Conservation (phyloP, 2,888 invertebrate species). For the Microctonus brassicae region DNA sequence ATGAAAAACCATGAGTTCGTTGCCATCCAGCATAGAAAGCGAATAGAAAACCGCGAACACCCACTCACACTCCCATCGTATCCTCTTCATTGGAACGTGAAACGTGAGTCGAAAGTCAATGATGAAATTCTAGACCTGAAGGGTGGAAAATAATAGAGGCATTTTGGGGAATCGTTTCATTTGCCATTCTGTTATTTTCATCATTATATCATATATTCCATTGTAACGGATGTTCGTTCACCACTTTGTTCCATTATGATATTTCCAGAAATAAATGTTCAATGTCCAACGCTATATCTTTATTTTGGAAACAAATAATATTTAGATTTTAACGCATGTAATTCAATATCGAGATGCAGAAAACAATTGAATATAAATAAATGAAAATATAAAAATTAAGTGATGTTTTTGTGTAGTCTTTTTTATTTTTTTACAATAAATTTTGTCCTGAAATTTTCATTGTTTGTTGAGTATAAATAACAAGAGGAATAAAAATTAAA, state of each 20-base stretch:
- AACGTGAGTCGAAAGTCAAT: slow-evolving; percentile 42
- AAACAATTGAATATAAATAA: background rate
- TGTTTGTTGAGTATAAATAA: too few species aligned
- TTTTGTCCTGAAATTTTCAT: too few species aligned
- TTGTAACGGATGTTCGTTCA: background rate
- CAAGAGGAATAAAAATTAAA: too few species aligned
- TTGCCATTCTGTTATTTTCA: slow-evolving; percentile 43
- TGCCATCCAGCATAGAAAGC: background rate
- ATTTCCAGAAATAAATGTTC: background rate
- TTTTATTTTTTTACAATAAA: background rate
- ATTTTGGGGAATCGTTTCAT: slow-evolving; percentile 43
- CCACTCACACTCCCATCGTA: background rate
- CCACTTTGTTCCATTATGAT: background rate
- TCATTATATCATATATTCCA: background rate
- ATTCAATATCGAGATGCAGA: background rate
- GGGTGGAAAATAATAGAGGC: slow-evolving; percentile 42
- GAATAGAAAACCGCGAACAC: slow-evolving; percentile 3
- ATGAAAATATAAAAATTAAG: background rate
- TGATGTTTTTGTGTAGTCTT: background rate
- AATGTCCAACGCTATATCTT: too few species aligned
- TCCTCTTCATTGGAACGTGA: slow-evolving; percentile 16
- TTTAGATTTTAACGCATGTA: too few species aligned
- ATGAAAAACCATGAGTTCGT: slow-evolving; percentile 19
- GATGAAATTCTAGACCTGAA: slow-evolving; percentile 27
- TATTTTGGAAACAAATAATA: too few species aligned